A percentile compares a stretch with the other conserved stretches of the same genome.
phyloP scores from a whole-genome alignment of 2,888 invertebrate genomes.

The Cryptocephalus moraei region DNA sequence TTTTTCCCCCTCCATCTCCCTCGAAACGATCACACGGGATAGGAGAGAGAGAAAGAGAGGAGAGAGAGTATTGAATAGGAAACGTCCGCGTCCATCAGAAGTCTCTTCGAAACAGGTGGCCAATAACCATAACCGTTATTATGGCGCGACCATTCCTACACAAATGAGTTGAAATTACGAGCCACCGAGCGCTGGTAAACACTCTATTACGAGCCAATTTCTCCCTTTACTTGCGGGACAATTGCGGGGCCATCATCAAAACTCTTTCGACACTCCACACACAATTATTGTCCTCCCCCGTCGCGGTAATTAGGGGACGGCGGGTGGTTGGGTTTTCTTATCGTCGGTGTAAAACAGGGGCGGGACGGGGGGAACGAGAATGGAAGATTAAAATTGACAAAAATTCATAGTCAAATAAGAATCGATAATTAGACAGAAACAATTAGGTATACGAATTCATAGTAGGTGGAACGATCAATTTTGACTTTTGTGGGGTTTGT shows the following conservation, averaged over 20 bases:
- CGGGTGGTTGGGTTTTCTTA: slow-evolving; percentile 7
- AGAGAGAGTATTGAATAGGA: slow-evolving; percentile 10
- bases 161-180: slow-evolving; percentile 43
- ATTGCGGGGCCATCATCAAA: slow-evolving; percentile 22
- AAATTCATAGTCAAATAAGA: too few species aligned
- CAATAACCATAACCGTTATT: slow-evolving; percentile 44
- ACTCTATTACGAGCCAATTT: slow-evolving; percentile 39
- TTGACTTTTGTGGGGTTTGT: too few species aligned
- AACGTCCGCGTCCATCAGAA: slow-evolving; percentile 27
- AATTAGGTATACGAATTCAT: too few species aligned
- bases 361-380: slow-evolving; percentile 21
- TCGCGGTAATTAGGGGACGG: slow-evolving; percentile 13
- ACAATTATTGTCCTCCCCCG: slow-evolving; percentile 10
- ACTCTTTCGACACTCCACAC: slow-evolving; percentile 16
- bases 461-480: too few species aligned
- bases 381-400: slow-evolving; percentile 1
- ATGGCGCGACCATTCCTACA: slow-evolving; percentile 42
- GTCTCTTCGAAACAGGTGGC: slow-evolving; percentile 39
- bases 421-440: too few species aligned
- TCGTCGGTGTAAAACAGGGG: slow-evolving; percentile 7
- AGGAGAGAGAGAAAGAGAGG: slow-evolving; percentile 5
- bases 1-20: too few species aligned
- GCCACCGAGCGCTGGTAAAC: slow-evolving; percentile 39
- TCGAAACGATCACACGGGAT: background rate
- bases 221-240: slow-evolving; percentile 32